Evolutionary conservation across 1,140 invertebrate genomes (phyloP).

Genomic region (Cardiocondyla obscurior): DNA sequence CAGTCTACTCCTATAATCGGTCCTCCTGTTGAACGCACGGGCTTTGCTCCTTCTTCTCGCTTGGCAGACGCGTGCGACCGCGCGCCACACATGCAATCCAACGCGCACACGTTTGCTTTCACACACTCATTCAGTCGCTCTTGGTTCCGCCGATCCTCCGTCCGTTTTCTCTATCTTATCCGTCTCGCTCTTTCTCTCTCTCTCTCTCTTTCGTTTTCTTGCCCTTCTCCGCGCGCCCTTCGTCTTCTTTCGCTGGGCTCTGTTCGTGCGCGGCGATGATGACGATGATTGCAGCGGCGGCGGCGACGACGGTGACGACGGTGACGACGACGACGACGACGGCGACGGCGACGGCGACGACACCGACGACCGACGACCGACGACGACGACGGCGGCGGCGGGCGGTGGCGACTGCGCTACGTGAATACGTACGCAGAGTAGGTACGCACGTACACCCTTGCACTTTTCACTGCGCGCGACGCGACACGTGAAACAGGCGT

Average conservation of each 20-base stretch:
- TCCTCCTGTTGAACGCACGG: conserved; percentile 12
- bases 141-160: conserved; percentile 7
- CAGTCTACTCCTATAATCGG: conserved; percentile 28
- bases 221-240: conserved; percentile 7
- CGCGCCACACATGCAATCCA: conserved; percentile 55
- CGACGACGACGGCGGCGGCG: not conserved
- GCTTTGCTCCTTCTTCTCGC: conserved; percentile 15
- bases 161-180: conserved; percentile 26
- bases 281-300: not conserved
- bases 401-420: conserved; percentile 43
- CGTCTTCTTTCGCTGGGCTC: not conserved
- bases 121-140: conserved; percentile 55
- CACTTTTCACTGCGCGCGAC: conserved; percentile 65
- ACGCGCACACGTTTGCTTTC: conserved; percentile 21
- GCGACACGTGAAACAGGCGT: conserved; percentile 68
- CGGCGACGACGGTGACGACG: conserved; percentile 19
- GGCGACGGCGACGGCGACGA: conserved; percentile 2
- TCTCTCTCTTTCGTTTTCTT: conserved; percentile 39
- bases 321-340: not conserved
- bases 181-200: not conserved
- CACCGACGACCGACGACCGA: not conserved
- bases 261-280: not conserved
- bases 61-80: conserved; percentile 46
- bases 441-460: conserved; percentile 6
- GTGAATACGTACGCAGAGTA: conserved; percentile 29